Evolutionary conservation across 1,140 invertebrate species (phyloP), one percentile per base, ranked within the genome.

Genomic region (Microplitis demolitor): DNA sequence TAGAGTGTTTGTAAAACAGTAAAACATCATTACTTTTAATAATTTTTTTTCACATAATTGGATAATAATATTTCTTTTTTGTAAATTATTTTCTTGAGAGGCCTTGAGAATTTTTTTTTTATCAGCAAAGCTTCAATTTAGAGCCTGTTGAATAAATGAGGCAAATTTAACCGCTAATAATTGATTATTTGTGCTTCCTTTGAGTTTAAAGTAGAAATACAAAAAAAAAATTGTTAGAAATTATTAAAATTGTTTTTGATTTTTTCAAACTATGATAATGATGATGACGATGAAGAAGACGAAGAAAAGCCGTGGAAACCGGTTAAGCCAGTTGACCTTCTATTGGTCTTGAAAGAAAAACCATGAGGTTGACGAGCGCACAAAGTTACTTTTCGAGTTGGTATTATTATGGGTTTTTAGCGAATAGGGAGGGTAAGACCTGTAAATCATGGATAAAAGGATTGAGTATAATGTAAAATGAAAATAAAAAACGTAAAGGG

Each of bases 271-370:
- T 45, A 45, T 45, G 39, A 45, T 45, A 61, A 61, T 33, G 33
- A 61, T 24, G 56, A 31, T 53, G 33, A 34, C 14, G 14, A 60
- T 35, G 39, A 70, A 37, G n/a, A 45, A 45, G 58, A 33, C 39
- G 61, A 70, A 33, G 14, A 34, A n/a, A n/a, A 62, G 16, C 56
- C 33, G 34, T 16, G 67, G 53, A 70, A 70, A 70, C 68, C 68
- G 68, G 68, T 70, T 34, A 56, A 58, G 37, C 33, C 34, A 62
- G 14, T 62, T 39, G 56, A 51, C 68, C 58, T 70, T 62, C 34
- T 58, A 37, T 50, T 70, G 58, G 24, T 70, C 34, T 58, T 61
- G 68, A 45, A 45, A 50, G 60, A 37, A 62, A 45, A 62, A 70
- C 53, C 54, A 11, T 14, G 6, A 54, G 13, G 51, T 69, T 37